Conservation (phyloP, 2,888 invertebrate species). For the Hoplodrina blanda region DNA sequence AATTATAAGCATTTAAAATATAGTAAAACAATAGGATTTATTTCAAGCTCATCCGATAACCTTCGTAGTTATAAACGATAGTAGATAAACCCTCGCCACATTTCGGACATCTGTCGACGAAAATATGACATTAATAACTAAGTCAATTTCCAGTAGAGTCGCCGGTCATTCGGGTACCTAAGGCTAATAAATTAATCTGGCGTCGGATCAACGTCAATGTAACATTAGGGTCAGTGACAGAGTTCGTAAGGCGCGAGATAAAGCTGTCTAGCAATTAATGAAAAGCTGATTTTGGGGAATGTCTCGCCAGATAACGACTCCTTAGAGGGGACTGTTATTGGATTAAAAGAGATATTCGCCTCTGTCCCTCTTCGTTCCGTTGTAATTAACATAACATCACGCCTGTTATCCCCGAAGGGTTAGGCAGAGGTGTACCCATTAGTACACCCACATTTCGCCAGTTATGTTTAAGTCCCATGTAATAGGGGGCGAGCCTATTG, state of each 20-base stretch:
- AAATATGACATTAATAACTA: conserved; percentile 83
- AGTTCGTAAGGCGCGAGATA: conserved; percentile 75
- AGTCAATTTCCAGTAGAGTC: conserved; percentile 78
- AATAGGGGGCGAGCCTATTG: no score
- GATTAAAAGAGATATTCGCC: conserved; percentile 78
- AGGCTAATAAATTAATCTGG: conserved; percentile 85
- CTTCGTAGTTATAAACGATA: conserved; percentile 64
- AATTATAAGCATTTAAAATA: neutral
- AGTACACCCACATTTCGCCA: no score
- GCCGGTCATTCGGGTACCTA: conserved; percentile 68
- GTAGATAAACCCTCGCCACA: conserved; percentile 69
- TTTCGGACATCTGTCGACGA: conserved; percentile 74
- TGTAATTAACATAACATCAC: no score
- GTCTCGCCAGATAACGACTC: conserved; percentile 77
- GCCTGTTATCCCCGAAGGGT: no score
- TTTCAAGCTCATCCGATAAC: conserved; percentile 60
- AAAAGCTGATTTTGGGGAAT: conserved; percentile 84
- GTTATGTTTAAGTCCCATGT: no score
- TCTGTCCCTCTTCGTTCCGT: conserved; percentile 70
- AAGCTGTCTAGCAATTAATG: conserved; percentile 85
- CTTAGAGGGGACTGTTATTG: conserved; percentile 71
- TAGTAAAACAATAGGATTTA: conserved; percentile 22
- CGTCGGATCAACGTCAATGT: conserved; percentile 84
- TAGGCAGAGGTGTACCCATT: no score
- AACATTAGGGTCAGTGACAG: conserved; percentile 78